Conservation (phyloP, 2,888 invertebrate species). For the Xylocampa areola region DNA sequence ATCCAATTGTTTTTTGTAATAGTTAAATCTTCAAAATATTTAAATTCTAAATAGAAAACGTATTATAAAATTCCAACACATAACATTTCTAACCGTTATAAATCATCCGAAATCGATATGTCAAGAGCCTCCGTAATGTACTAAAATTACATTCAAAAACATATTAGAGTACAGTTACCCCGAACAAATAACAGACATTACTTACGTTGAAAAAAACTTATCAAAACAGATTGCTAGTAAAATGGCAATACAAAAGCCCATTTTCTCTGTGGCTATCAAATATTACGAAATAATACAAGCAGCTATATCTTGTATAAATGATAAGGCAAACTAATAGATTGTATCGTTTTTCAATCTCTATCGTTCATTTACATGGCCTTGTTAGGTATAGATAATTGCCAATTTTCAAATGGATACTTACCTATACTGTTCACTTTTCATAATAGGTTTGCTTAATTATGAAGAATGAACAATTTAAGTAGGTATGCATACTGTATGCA, state of each 20-base stretch:
- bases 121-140: conserved; percentile 8
- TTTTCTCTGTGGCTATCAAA: conserved; percentile 13
- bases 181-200: conserved; percentile 35
- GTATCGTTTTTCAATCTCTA: conserved; percentile 14
- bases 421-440: conserved; percentile 17
- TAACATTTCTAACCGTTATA: no score
- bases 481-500: no score
- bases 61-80: no score
- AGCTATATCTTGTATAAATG: conserved; percentile 16
- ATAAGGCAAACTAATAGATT: conserved; percentile 31
- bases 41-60: no score
- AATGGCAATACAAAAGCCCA: conserved; percentile 27
- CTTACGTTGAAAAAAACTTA: conserved; percentile 23
- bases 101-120: conserved; percentile 6
- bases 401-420: conserved; percentile 27
- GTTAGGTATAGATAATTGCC: conserved; percentile 24
- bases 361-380: conserved; percentile 1
- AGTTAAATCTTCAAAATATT: no score
- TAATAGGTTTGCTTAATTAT: no score
- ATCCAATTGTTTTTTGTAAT: no score
- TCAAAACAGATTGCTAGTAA: conserved; percentile 25
- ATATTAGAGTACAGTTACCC: conserved; percentile 9
- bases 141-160: conserved; percentile 9
- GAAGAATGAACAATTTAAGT: no score
- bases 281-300: conserved; percentile 9